These are phyloP conservation scores for Oncorhynchus kisutch DNA, from an alignment of 2,113 vertebrate species.

Conservation along the genomic window DNA sequence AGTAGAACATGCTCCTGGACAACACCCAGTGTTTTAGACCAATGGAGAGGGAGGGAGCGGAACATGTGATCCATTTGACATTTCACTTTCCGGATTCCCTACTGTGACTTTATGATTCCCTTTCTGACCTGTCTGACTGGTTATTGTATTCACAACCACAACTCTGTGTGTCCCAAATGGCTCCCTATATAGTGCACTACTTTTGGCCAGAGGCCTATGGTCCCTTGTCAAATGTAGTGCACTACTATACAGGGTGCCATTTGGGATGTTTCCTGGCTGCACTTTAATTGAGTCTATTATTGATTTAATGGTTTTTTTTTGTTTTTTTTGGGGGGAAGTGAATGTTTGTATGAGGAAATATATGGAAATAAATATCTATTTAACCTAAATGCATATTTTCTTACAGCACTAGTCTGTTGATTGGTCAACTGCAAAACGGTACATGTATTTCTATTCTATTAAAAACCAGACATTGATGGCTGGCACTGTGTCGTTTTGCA, in stretches of 20 bases:
- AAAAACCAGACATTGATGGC: too few species aligned
- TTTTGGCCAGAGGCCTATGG: too few species aligned
- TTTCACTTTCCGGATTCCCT: slow-evolving; percentile 25
- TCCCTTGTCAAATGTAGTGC: too few species aligned
- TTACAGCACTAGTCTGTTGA: not conserved
- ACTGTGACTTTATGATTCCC: slow-evolving; percentile 32
- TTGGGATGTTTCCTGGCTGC: not conserved
- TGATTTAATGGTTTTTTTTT: slow-evolving; percentile 38
- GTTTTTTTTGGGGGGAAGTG: slow-evolving; percentile 54
- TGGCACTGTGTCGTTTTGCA: too few species aligned
- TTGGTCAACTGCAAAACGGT: not conserved
- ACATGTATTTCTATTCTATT: too few species aligned
- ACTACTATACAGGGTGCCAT: too few species aligned
- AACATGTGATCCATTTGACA: slow-evolving; percentile 3
- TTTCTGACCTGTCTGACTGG: slow-evolving; percentile 9
- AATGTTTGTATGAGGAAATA: slow-evolving; percentile 63
- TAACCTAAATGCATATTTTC: slow-evolving; percentile 38
- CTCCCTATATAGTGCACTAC: too few species aligned
- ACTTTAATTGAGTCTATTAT: slow-evolving; percentile 55
- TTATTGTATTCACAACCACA: slow-evolving; percentile 17
- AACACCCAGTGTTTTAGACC: slow-evolving; percentile 55
- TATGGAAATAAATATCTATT: slow-evolving; percentile 65
- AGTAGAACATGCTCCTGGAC: slow-evolving; percentile 11
- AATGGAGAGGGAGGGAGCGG: not conserved
- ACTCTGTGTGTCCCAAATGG: slow-evolving; percentile 8